Evolutionary conservation across 2,797 vertebrate species (phyloP).

Genomic region (Melanotaenia pygmaea): DNA sequence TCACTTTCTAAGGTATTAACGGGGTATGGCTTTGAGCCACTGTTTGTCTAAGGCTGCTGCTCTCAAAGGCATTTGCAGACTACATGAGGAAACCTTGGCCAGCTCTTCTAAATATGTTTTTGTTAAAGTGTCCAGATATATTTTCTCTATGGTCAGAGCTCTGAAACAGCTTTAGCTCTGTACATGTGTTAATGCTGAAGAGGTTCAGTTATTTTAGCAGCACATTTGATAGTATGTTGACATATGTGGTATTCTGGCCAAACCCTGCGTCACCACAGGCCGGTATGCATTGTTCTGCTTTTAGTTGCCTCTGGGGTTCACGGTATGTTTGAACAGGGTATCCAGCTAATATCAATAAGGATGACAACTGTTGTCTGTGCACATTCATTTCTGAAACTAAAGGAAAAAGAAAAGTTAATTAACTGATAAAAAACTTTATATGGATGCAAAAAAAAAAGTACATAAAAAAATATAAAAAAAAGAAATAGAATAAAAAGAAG

Average conservation of each 20-base stretch:
- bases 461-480: constrained; percentile 23
- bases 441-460: constrained; percentile 5
- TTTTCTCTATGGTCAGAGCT: constrained; percentile 69
- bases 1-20: constrained; percentile 73
- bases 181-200: constrained; percentile 77
- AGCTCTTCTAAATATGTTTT: constrained; percentile 75
- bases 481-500: background rate
- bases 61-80: constrained; percentile 71
- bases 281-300: constrained; percentile 63
- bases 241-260: constrained; percentile 68
- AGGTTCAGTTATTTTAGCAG: constrained; percentile 74
- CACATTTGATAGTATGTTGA: constrained; percentile 78
- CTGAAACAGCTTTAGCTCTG: constrained; percentile 68
- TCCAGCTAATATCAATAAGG: constrained; percentile 53
- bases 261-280: constrained; percentile 50
- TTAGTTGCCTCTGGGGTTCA: constrained; percentile 48
- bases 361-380: constrained; percentile 42
- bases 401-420: constrained; percentile 9
- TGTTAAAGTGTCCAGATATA: constrained; percentile 76
- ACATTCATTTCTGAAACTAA: constrained; percentile 24
- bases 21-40: constrained; percentile 68
- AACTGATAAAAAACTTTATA: constrained; percentile 23
- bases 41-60: constrained; percentile 76
- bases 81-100: constrained; percentile 70
- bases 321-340: constrained; percentile 52